A percentile compares a stretch with the other conserved stretches of the same genome.
phyloP scores from a whole-genome alignment of 1,140 invertebrate species.

The Coelopa frigida region DNA sequence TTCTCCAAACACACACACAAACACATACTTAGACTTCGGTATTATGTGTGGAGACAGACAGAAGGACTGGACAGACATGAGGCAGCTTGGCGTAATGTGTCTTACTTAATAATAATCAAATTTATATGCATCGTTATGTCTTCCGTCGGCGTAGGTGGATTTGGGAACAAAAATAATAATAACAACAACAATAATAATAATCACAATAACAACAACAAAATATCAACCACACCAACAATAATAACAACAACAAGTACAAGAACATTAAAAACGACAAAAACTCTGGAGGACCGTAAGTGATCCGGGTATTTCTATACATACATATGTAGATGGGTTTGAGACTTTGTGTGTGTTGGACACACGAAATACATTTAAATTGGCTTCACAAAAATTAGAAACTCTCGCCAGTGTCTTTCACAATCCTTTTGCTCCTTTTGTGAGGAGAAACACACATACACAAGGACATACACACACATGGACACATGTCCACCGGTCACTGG shows the following conservation, averaged over 20 bases:
- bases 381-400: background rate
- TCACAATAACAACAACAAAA: constrained; percentile 8
- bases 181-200: constrained; percentile 8
- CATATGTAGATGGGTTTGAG: background rate
- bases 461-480: too few relatives aligned
- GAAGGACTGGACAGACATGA: too few relatives aligned
- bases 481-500: too few relatives aligned
- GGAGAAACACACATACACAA: too few relatives aligned
- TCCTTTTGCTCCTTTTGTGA: too few relatives aligned
- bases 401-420: too few relatives aligned
- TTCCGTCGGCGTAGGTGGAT: too few relatives aligned
- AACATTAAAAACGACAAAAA: constrained; percentile 12
- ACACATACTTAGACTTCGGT: too few relatives aligned
- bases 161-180: constrained; percentile 24
- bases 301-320: background rate
- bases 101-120: constrained; percentile 45
- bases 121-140: constrained; percentile 46
- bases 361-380: constrained; percentile 3
- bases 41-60: too few relatives aligned
- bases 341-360: too few relatives aligned
- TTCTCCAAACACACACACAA: too few relatives aligned
- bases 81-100: constrained; percentile 45
- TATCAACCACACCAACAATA: constrained; percentile 11
- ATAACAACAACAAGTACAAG: constrained; percentile 7
- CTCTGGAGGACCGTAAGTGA: constrained; percentile 26